phyloP scores from a whole-genome alignment of 2,797 vertebrate species.

The Meriones psammophilus region DNA sequence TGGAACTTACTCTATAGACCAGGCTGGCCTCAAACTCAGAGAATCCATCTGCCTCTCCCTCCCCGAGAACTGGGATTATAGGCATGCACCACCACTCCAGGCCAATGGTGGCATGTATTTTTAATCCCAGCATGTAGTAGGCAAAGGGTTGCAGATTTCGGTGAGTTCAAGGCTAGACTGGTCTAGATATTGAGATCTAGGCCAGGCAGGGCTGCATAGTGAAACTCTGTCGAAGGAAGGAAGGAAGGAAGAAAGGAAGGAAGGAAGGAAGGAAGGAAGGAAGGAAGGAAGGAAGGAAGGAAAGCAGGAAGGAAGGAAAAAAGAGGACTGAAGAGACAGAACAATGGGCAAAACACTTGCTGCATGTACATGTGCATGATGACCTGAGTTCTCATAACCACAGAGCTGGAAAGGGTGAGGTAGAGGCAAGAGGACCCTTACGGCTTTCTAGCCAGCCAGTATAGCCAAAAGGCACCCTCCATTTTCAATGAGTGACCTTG shows the following conservation, averaged over 20 bases:
- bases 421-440: not conserved
- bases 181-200: not conserved
- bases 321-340: not conserved
- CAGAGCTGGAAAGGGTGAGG: not conserved
- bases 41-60: not conserved
- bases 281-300: no score
- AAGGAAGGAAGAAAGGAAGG: not conserved
- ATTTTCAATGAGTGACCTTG: not conserved
- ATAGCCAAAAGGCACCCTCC: not conserved
- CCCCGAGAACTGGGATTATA: not conserved
- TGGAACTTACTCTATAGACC: not conserved
- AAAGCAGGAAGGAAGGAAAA: rapidly evolving
- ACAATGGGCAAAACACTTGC: not conserved
- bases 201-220: not conserved
- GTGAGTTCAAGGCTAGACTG: not conserved
- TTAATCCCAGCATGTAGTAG: not conserved
- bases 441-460: not conserved
- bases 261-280: not conserved
- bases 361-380: not conserved
- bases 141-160: not conserved
- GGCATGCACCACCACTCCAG: not conserved
- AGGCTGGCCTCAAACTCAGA: not conserved
- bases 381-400: not conserved
- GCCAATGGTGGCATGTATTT: not conserved
- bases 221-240: not conserved